Conservation (phyloP, 2,797 vertebrate genomes). For the Epinephelus awoara region DNA sequence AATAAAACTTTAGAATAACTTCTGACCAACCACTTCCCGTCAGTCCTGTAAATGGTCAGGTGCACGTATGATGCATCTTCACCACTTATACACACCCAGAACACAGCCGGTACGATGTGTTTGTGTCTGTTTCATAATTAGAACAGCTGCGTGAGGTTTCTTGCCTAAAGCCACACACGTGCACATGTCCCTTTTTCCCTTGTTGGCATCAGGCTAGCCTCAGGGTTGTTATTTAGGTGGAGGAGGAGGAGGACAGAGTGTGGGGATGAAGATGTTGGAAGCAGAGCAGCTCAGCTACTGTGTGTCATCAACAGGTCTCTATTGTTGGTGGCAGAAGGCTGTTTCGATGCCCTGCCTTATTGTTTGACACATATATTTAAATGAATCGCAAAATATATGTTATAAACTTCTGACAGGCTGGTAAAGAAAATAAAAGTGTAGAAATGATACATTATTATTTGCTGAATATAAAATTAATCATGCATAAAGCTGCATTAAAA, state of each 20-base stretch:
- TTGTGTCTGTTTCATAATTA: slow-evolving; percentile 49
- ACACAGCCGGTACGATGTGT: slow-evolving; percentile 35
- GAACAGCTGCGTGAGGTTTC: slow-evolving; percentile 51
- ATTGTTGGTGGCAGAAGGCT: slow-evolving; percentile 28
- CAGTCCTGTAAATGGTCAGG: neutral
- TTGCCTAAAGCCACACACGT: slow-evolving; percentile 52
- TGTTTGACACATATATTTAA: slow-evolving; percentile 22
- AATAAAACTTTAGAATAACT: slow-evolving; percentile 23
- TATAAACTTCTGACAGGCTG: neutral
- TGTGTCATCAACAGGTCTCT: slow-evolving; percentile 30
- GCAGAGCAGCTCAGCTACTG: slow-evolving; percentile 30
- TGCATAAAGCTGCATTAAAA: neutral
- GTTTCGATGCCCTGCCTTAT: neutral
- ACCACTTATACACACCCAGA: slow-evolving; percentile 3
- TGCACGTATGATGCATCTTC: slow-evolving; percentile 5
- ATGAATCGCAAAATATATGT: neutral
- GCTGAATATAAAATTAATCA: neutral
- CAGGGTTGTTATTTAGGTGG: slow-evolving; percentile 34
- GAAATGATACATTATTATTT: neutral
- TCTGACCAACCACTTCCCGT: neutral
- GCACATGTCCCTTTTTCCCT: slow-evolving; percentile 20
- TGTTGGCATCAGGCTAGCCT: slow-evolving; percentile 37
- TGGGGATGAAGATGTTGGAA: slow-evolving; percentile 26
- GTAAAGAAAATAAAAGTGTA: neutral
- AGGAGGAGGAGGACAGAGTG: neutral